Conservation (phyloP, 2,888 invertebrate genomes). For the Euphydryas editha region DNA sequence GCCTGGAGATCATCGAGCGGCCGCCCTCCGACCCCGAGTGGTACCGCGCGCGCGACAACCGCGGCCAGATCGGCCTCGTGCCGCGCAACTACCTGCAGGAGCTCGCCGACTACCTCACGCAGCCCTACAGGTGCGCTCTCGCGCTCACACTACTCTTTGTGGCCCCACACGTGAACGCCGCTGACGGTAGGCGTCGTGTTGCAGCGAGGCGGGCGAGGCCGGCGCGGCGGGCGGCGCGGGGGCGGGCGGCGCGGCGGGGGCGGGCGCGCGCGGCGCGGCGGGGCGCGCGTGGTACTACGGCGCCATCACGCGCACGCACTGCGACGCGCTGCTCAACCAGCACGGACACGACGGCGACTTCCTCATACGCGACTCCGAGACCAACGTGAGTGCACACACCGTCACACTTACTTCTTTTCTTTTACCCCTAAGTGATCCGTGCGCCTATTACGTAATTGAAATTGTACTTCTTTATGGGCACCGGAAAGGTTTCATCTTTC, state of each 20-base stretch:
- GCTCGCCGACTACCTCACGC: constrained; percentile 93
- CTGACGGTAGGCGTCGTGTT: too few species aligned
- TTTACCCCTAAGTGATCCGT: too few species aligned
- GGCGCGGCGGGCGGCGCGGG: constrained; percentile 7
- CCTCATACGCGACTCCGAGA: constrained; percentile 99
- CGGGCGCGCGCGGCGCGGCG: constrained; percentile 74
- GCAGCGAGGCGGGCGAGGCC: constrained; percentile 46
- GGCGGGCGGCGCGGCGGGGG: constrained; percentile 46
- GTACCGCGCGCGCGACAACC: constrained; percentile 97
- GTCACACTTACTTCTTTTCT: not conserved
- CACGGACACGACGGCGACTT: constrained; percentile 99
- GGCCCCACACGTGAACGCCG: too few species aligned
- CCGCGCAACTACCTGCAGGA: constrained; percentile 97
- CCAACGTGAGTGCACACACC: constrained; percentile 90
- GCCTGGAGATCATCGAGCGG: constrained; percentile 97
- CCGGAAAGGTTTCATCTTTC: too few species aligned
- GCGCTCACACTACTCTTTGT: not conserved
- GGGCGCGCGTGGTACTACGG: constrained; percentile 99
- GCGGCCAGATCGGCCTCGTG: constrained; percentile 96
- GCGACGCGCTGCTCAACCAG: constrained; percentile 97
- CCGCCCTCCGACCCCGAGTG: constrained; percentile 99
- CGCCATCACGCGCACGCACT: constrained; percentile 96
- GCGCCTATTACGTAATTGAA: not conserved
- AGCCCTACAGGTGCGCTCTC: constrained; percentile 86
- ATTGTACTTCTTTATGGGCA: not conserved